Evolutionary conservation across 2,797 vertebrate species (phyloP).

Genomic region (Chiloscyllium punctatum): DNA sequence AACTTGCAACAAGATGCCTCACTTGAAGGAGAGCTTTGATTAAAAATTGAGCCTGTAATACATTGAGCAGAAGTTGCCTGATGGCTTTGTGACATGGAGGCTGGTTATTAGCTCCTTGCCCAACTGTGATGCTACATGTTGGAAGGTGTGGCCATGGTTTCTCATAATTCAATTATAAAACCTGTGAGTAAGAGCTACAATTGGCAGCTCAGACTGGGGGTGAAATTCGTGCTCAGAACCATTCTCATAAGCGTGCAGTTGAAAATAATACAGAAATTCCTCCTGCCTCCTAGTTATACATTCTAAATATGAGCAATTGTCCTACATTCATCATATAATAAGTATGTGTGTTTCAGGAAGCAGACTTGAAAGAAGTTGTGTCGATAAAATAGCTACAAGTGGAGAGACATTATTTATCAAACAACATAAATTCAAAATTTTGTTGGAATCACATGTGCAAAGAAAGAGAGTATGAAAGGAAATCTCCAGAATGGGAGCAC

Average conservation of each 20-base stretch:
- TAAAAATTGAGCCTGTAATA: neutral
- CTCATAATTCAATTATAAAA: neutral
- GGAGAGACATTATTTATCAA: neutral
- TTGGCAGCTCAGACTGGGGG: neutral
- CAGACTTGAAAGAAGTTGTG: neutral
- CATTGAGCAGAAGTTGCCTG: neutral
- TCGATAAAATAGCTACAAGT: neutral
- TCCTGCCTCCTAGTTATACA: neutral
- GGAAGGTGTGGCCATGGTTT: neutral
- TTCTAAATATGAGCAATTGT: neutral
- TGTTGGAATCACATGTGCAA: neutral
- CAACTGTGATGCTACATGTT: neutral
- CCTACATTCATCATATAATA: neutral
- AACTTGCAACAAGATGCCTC: neutral
- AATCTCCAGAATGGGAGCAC: too few relatives aligned
- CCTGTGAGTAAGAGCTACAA: neutral
- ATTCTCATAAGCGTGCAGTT: neutral
- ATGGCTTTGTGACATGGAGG: neutral
- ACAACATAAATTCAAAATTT: neutral
- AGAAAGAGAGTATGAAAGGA: neutral
- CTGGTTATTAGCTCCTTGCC: neutral
- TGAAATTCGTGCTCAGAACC: neutral
- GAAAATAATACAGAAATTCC: neutral
- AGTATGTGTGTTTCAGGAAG: neutral
- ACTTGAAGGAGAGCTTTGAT: neutral